Percentiles rank a stretch among this genome's conserved stretches.
Evolutionary conservation across 2,888 invertebrate species (phyloP).

Genomic region (Clitarchus hookeri): DNA sequence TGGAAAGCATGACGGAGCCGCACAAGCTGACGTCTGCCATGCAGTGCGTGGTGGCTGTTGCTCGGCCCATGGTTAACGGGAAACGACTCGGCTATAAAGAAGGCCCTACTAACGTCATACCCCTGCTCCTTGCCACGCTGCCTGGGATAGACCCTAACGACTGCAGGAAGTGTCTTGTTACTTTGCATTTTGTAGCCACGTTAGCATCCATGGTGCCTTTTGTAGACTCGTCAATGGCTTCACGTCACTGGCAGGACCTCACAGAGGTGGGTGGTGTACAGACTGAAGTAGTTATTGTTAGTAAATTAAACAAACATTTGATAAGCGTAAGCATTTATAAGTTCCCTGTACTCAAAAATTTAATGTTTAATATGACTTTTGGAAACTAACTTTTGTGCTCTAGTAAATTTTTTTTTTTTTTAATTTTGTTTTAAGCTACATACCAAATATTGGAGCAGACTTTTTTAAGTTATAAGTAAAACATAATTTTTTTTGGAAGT

Average conservation of each 20-base stretch:
- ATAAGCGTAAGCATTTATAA: too few relatives aligned
- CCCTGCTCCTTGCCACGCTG: slow-evolving; percentile 75
- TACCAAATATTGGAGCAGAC: too few relatives aligned
- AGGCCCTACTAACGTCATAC: slow-evolving; percentile 80
- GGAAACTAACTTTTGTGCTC: too few relatives aligned
- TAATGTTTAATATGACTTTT: background rate
- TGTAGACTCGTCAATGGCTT: slow-evolving; percentile 81
- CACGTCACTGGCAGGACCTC: slow-evolving; percentile 67
- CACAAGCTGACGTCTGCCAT: slow-evolving; percentile 77
- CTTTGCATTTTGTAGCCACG: slow-evolving; percentile 78
- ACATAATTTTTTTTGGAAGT: too few relatives aligned
- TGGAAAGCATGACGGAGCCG: slow-evolving; percentile 88
- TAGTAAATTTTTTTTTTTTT: too few relatives aligned
- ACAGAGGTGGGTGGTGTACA: slow-evolving; percentile 59
- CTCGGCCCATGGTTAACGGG: slow-evolving; percentile 64
- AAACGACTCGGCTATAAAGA: slow-evolving; percentile 64
- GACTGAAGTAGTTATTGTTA: too few relatives aligned
- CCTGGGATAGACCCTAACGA: slow-evolving; percentile 94
- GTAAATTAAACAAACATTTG: too few relatives aligned
- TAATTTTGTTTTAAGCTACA: too few relatives aligned
- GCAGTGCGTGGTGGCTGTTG: slow-evolving; percentile 71
- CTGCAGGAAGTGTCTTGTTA: slow-evolving; percentile 72
- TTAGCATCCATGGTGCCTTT: slow-evolving; percentile 79
- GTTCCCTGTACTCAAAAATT: background rate
- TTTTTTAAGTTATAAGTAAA: too few relatives aligned